Conservation (phyloP, 2,113 vertebrate genomes). For the Burhinus bistriatus region DNA sequence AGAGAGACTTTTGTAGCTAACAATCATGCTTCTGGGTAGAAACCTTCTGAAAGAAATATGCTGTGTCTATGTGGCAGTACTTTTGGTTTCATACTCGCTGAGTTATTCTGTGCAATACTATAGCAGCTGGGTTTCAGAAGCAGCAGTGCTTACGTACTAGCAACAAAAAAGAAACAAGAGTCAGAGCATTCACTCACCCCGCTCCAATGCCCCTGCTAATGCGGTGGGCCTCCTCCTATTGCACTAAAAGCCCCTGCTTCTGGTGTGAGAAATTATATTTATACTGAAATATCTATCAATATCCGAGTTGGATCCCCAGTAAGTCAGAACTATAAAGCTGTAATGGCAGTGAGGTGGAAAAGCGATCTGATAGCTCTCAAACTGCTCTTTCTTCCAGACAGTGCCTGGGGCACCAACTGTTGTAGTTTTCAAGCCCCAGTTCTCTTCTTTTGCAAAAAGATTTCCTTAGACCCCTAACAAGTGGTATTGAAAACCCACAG, state of each 20-base stretch:
- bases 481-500: background rate
- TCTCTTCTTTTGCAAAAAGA: background rate
- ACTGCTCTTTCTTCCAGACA: background rate
- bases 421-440: background rate
- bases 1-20: background rate
- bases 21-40: background rate
- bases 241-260: background rate
- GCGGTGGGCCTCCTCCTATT: background rate
- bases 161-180: background rate
- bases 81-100: background rate
- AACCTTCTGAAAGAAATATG: background rate
- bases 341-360: background rate
- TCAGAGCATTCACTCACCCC: accelerated
- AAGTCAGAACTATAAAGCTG: background rate
- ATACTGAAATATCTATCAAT: background rate
- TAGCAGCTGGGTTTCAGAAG: background rate
- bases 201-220: background rate
- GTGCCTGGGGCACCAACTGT: background rate
- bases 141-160: accelerated
- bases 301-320: background rate
- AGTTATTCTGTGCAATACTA: background rate
- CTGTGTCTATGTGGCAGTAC: background rate
- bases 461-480: background rate
- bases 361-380: background rate
- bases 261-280: background rate